A percentile compares a stretch with the other conserved stretches of the same genome.
These are phyloP conservation scores for Bradypodion pumilum DNA, from an alignment of 2,797 vertebrate species.

Conservation along the genomic window DNA sequence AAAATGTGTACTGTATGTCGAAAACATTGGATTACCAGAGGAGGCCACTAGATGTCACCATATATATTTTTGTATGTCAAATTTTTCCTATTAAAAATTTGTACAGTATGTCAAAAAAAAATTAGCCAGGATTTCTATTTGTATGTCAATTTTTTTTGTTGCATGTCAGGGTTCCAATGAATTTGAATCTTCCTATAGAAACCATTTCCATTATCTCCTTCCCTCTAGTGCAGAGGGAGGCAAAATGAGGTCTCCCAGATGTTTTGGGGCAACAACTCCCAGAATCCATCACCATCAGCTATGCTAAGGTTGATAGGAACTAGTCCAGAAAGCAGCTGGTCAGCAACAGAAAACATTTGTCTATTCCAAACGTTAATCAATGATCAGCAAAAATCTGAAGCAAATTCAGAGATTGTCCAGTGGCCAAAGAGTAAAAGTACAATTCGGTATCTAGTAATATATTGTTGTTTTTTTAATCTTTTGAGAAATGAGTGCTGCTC, in stretches of 20 bases:
- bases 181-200: no score
- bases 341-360: no score
- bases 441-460: not conserved
- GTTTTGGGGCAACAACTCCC: not conserved
- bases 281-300: not conserved
- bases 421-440: not conserved
- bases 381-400: not conserved
- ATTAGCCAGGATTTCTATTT: no score
- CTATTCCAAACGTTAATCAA: not conserved
- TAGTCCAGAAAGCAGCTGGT: not conserved
- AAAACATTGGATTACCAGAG: no score
- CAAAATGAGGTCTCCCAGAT: not conserved
- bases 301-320: not conserved
- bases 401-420: not conserved
- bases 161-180: no score
- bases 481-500: not conserved
- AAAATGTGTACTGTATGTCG: no score
- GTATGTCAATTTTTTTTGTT: no score
- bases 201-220: not conserved
- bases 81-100: no score
- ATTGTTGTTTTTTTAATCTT: not conserved
- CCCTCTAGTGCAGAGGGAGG: not conserved
- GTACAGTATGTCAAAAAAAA: no score
- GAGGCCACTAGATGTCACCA: no score
- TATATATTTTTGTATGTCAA: no score